Base-by-base conservation (phyloP, 2,888 invertebrate species). In the Gastracanthus pulcherrimus region DNA sequence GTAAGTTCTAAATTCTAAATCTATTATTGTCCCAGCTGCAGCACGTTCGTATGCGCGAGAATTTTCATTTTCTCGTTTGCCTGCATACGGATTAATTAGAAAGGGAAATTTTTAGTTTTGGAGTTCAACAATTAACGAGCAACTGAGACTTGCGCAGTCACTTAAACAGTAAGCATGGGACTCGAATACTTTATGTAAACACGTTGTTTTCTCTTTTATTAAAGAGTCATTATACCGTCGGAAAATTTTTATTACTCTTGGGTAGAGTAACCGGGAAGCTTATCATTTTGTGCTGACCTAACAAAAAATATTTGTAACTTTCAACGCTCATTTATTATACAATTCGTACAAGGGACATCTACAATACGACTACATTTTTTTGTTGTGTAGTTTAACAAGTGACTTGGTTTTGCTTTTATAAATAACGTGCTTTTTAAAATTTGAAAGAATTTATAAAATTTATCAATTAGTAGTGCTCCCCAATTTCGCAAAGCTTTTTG, bases 11-110 rank as follows among this genome's bases (percentile, higher is more conserved):
- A 38, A 31, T 83, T 83, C 86, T 88, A 87, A 66, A 84, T 83
- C 83, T 88, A 87, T 88, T 88, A 87, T 88, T 88, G 88, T 88
- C 87, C 84, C 84, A 86, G 84, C 85, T 88, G 87, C 88, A 87
- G 88, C 86, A 86, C 84, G 58, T 77, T 51, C 26, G n/a, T 45
- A 62, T 70, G 74, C 60, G 7, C 34, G 58, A 77, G 55, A 76
- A 74, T n/a, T 38, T 67, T 64, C 11, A 38, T 13, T 29, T 38
- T 58, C 45, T 66, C 71, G 41, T 19, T 34, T 19, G 34, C 60
- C 34, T n/a, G 9, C 58, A 11, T 62, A 67, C 64, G 41, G 29
- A 67, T 81, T 66, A 58, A 58, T 71, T 51, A 74, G 13, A 55
- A 19, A 48, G 19, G 36, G 45, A 34, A 69, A 34, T 60, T 60